Conservation (phyloP, 2,797 vertebrate genomes). For the Petrocephalus schoutedeni region DNA sequence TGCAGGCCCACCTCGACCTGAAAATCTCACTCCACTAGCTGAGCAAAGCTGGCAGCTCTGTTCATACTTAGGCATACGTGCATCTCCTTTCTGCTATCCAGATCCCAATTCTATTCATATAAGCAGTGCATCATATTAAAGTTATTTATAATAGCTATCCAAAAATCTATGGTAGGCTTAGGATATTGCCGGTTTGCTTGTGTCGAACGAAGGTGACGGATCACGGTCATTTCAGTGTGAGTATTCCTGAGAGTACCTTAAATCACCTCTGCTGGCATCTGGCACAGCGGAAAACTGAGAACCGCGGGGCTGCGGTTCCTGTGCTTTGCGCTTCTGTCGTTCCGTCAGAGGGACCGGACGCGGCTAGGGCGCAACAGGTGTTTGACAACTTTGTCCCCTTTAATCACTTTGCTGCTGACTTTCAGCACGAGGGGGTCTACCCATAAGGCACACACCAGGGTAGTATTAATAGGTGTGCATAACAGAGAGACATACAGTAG, state of each 20-base stretch:
- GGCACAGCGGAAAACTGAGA: not conserved
- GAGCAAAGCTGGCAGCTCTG: not conserved
- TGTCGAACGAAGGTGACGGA: not conserved
- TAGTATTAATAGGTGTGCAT: slow-evolving; percentile 28
- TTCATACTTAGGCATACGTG: not conserved
- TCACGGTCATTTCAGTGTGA: not conserved
- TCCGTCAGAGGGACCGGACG: not conserved
- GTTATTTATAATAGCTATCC: not conserved
- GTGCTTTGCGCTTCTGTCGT: not conserved
- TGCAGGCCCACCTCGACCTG: not conserved
- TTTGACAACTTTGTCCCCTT: slow-evolving; percentile 18
- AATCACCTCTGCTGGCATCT: slow-evolving; percentile 26
- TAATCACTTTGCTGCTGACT: slow-evolving; percentile 21
- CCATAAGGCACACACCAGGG: not conserved
- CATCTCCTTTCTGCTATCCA: not conserved
- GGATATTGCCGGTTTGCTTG: not conserved
- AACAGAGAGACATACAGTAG: slow-evolving; percentile 14
- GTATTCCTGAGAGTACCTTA: slow-evolving; percentile 26
- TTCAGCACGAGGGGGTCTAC: slow-evolving; percentile 15
- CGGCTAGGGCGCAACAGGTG: slow-evolving; percentile 21
- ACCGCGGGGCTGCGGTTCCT: not conserved
- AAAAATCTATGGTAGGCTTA: not conserved
- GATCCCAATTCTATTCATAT: not conserved
- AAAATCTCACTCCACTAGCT: not conserved
- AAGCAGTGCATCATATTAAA: not conserved